Evolutionary conservation across 2,797 vertebrate genomes (phyloP), one percentile per base, ranked within the genome.

Genomic region (Chromobotia macracanthus): DNA sequence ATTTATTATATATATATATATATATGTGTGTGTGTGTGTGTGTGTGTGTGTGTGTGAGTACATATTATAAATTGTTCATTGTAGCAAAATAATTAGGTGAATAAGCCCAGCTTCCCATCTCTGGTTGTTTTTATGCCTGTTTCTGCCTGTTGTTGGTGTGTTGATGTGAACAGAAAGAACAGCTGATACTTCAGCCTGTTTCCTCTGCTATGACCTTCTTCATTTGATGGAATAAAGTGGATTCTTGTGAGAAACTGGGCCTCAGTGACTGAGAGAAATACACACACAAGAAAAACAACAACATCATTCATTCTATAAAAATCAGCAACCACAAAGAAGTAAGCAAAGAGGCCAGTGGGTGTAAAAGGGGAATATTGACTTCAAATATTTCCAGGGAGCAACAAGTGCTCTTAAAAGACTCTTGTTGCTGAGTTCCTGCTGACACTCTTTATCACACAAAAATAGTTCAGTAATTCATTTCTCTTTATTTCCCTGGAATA

Each of bases 301-400:
- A 60, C 23, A 60, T 69, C 15, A 23, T 70, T 69, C 25, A 77
- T 61, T 69, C 15, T 60, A 50, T 46, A 21, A 77, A 68, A 58
- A 18, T 38, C 28, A 64, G 8, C 16, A 38, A 38, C 61, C 38
- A 41, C 38, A 41, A 41, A 10, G 38, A 41, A 6, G 38, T 41
- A 8, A 41, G 38, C 7, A 41, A 41, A 41, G 38, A 41, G 38
- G 38, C 38, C 11, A 68, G 41, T 46, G n/a, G 12, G 53, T 3
- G 2, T 55, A 44, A 41, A 25, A 16, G 7, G 38, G 19, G n/a
- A 23, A 60, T 48, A 48, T 68, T 48, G 46, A 11, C 23, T 23
- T 41, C 41, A 31, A 75, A 0, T 55, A n/a, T 67, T 67, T 28
- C 16, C 50, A 55, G 16, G 3, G 11, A 67, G 35, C 50, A 77